Conservation (phyloP, 2,888 invertebrate species). For the Oasisia sp. region DNA sequence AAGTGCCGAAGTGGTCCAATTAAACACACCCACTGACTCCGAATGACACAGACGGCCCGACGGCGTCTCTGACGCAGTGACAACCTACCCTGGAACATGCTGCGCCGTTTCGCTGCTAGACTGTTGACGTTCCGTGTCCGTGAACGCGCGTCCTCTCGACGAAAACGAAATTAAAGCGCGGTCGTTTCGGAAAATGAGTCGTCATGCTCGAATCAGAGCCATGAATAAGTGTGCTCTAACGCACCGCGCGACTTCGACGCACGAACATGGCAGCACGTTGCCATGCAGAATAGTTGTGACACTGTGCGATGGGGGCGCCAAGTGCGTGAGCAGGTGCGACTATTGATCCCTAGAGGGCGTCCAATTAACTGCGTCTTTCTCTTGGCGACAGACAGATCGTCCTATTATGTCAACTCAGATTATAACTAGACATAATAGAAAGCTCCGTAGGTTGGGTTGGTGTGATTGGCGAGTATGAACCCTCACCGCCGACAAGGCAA, state of each 20-base stretch:
- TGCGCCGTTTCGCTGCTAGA: conserved; percentile 17
- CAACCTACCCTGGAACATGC: conserved; percentile 17
- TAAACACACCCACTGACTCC: not conserved
- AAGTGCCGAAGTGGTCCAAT: not conserved
- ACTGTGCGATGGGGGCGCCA: conserved; percentile 3
- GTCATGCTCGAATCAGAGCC: not conserved
- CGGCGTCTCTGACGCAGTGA: not conserved
- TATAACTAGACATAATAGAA: not conserved
- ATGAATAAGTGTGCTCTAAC: not conserved
- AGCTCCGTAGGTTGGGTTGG: too few species aligned
- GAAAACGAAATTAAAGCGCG: not conserved
- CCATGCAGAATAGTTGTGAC: conserved; percentile 17
- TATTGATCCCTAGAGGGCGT: conserved; percentile 11
- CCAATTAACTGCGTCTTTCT: not conserved
- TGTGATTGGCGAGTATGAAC: too few species aligned
- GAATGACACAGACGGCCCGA: not conserved
- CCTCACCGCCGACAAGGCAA: too few species aligned
- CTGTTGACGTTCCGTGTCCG: not conserved
- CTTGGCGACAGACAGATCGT: not conserved
- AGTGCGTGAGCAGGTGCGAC: not conserved
- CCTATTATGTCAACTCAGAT: not conserved
- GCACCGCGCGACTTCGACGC: not conserved
- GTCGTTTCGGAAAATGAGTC: conserved; percentile 3
- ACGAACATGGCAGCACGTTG: conserved; percentile 13
- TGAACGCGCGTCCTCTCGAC: not conserved